These are phyloP conservation scores for Phenganax stokvisi DNA, from an alignment of 92 coral and sea anemone species.

Conservation along the genomic window DNA sequence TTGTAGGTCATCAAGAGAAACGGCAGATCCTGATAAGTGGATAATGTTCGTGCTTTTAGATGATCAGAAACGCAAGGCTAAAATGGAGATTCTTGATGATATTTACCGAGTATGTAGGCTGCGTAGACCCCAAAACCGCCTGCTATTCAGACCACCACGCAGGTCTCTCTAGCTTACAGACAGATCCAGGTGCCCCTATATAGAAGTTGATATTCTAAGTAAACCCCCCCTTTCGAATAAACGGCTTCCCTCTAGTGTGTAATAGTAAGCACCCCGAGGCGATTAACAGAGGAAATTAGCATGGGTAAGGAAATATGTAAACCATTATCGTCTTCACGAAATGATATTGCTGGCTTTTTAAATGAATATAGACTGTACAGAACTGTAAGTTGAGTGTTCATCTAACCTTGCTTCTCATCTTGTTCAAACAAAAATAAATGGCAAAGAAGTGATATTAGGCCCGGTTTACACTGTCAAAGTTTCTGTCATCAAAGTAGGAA, in stretches of 20 bases:
- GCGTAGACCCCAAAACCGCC: no score
- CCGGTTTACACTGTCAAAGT: no score
- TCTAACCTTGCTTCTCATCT: constrained; percentile 87
- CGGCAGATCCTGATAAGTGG: constrained; percentile 32
- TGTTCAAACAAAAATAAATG: constrained; percentile 68
- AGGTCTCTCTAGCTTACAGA: no score
- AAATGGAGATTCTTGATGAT: constrained; percentile 7
- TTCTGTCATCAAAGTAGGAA: neutral
- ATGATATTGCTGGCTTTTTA: constrained; percentile 14
- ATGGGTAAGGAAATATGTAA: no score
- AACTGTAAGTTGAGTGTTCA: constrained; percentile 54
- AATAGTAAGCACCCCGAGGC: no score
- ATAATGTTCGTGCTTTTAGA: constrained; percentile 23
- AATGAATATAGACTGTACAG: constrained; percentile 59
- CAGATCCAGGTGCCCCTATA: no score
- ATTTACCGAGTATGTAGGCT: constrained; percentile 17
- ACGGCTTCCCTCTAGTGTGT: no score
- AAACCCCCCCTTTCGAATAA: no score
- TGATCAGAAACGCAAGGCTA: constrained; percentile 20
- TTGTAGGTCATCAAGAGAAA: constrained; percentile 3
- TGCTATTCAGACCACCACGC: no score
- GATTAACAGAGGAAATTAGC: no score
- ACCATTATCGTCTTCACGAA: neutral
- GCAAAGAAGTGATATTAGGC: constrained; percentile 65
- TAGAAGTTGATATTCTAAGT: no score